These are phyloP conservation scores for Polydrusus pterygomalis DNA, from an alignment of 2,888 invertebrate species.

Conservation along the genomic window DNA sequence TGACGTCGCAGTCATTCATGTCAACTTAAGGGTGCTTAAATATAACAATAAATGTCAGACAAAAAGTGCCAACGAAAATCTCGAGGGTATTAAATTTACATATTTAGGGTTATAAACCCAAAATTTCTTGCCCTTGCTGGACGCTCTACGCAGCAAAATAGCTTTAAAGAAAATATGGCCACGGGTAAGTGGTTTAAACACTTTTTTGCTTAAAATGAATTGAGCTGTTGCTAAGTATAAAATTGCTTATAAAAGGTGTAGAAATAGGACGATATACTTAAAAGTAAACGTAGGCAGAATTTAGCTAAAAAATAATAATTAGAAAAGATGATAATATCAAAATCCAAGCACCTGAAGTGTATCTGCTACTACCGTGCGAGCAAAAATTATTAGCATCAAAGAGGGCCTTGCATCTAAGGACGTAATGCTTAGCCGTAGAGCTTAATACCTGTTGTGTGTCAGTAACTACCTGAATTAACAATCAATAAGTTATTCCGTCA, in stretches of 20 bases:
- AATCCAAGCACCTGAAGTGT: no score
- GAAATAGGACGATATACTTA: background rate
- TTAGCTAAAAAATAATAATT: no score
- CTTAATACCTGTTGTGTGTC: no score
- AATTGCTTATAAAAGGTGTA: background rate
- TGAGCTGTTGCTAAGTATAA: constrained; percentile 9
- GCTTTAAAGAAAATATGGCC: constrained; percentile 32
- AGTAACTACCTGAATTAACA: no score
- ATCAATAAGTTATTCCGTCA: no score
- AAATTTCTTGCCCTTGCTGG: constrained; percentile 42
- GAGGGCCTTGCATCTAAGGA: no score
- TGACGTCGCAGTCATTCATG: constrained; percentile 49
- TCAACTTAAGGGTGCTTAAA: constrained; percentile 48
- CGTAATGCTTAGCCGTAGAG: no score
- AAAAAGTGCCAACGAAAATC: constrained; percentile 50
- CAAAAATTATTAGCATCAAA: no score
- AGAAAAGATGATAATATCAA: no score
- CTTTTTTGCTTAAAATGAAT: background rate
- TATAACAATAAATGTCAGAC: constrained; percentile 52
- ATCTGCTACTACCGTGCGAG: no score
- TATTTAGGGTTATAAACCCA: constrained; percentile 49
- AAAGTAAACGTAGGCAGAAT: no score
- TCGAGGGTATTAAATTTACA: constrained; percentile 53
- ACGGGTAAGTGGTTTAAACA: constrained; percentile 13
- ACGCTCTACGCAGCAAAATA: constrained; percentile 29